A percentile compares a stretch with the other conserved stretches of the same genome.
Evolutionary conservation across 2,888 invertebrate genomes (phyloP).

Genomic region (Salticus scenicus): DNA sequence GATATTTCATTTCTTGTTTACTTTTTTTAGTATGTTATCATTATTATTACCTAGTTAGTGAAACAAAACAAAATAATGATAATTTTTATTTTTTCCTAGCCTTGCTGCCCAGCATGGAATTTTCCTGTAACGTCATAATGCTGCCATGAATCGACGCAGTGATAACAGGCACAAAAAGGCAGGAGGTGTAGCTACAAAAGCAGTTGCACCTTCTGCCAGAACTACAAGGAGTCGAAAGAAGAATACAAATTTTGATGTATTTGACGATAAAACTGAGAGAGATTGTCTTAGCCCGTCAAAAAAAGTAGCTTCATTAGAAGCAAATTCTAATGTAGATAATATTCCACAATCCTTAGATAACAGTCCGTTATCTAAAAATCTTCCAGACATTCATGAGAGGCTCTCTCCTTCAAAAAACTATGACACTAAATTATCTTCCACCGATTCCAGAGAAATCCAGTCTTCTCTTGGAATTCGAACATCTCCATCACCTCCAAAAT

Average conservation of each 20-base stretch:
- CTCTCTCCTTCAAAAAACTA: constrained; percentile 11
- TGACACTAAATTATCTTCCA: constrained; percentile 28
- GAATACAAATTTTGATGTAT: constrained; percentile 19
- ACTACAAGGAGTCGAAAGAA: constrained; percentile 55
- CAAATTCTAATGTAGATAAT: not conserved
- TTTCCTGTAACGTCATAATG: constrained; percentile 21
- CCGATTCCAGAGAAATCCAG: constrained; percentile 11
- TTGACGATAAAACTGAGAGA: constrained; percentile 31
- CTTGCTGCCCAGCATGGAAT: constrained; percentile 31
- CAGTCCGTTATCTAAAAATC: not conserved
- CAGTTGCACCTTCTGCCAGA: constrained; percentile 65
- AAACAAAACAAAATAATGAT: too few species aligned
- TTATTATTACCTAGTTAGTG: too few species aligned
- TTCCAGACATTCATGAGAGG: constrained; percentile 28
- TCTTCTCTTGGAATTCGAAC: constrained; percentile 22
- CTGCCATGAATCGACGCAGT: constrained; percentile 55
- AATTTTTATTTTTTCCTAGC: constrained; percentile 18
- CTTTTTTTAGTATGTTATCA: too few species aligned
- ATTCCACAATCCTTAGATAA: not conserved
- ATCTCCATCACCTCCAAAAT: constrained; percentile 59
- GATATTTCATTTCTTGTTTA: too few species aligned
- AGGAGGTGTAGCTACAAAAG: constrained; percentile 56
- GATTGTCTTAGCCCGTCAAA: constrained; percentile 18
- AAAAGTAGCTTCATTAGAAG: constrained; percentile 26
- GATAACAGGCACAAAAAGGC: constrained; percentile 59